phyloP scores from a whole-genome alignment of 2,113 vertebrate species.

The Dicaeum eximium region DNA sequence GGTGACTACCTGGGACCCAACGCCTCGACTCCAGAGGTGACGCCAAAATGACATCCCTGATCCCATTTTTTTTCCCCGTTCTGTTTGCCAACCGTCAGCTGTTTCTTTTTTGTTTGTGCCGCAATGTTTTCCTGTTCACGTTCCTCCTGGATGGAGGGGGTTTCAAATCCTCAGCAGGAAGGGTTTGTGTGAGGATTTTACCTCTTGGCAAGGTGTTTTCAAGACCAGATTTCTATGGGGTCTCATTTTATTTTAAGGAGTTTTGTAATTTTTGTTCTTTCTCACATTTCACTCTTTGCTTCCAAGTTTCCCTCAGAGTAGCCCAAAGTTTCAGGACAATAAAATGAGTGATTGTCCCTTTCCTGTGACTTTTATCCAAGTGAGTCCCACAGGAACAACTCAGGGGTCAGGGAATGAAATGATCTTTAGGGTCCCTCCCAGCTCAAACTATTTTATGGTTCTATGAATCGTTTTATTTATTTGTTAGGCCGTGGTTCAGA shows the following conservation, averaged over 20 bases:
- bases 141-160: not conserved
- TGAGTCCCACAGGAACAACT: not conserved
- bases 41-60: accelerated
- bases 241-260: not conserved
- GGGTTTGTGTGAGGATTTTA: not conserved
- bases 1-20: not conserved
- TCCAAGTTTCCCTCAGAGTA: accelerated
- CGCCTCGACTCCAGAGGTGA: not conserved
- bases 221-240: not conserved
- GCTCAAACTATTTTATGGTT: not conserved
- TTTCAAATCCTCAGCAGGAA: not conserved
- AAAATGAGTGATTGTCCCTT: not conserved
- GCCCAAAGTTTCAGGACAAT: not conserved
- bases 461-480: not conserved
- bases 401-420: not conserved
- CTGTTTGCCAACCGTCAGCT: accelerated
- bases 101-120: not conserved
- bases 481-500: not conserved
- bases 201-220: not conserved
- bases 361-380: not conserved
- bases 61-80: not conserved
- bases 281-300: not conserved
- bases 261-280: not conserved
- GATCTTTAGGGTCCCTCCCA: not conserved
- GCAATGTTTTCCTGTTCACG: accelerated